These are phyloP conservation scores for Contarinia nasturtii DNA, from an alignment of 1,140 invertebrate genomes.

Conservation along the genomic window DNA sequence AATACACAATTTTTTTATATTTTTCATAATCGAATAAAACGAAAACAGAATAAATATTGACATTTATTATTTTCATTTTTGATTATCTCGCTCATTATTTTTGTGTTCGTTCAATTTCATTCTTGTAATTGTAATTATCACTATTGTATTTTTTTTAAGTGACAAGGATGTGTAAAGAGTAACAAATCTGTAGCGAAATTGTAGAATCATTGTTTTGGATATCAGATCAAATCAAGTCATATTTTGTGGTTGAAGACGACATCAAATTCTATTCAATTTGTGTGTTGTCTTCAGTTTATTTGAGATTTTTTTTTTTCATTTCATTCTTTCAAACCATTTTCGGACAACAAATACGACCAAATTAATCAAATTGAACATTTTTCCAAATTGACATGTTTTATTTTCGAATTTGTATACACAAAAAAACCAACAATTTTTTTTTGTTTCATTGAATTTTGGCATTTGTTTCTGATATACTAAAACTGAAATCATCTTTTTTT, in stretches of 20 bases:
- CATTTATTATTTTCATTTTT: not conserved
- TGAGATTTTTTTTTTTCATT: slow-evolving; percentile 1
- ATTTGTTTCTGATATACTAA: not conserved
- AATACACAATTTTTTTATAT: not conserved
- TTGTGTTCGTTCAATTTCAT: too few relatives aligned
- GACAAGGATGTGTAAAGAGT: too few relatives aligned
- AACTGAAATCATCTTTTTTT: not conserved
- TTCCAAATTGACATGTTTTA: not conserved
- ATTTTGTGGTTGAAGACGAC: not conserved
- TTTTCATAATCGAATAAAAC: not conserved
- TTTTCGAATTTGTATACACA: too few relatives aligned
- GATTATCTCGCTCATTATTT: too few relatives aligned
- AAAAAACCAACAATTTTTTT: not conserved
- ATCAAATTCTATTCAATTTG: not conserved
- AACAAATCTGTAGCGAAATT: not conserved
- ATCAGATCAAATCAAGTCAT: not conserved
- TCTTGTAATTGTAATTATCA: too few relatives aligned
- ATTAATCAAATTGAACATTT: not conserved
- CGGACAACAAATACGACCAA: not conserved
- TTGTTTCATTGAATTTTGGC: not conserved
- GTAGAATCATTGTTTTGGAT: not conserved
- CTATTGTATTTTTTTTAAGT: too few relatives aligned
- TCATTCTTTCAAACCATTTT: not conserved
- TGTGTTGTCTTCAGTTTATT: not conserved
- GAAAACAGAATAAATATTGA: too few relatives aligned